A percentile compares a stretch with the other conserved stretches of the same genome.
Evolutionary conservation across 2,888 invertebrate species (phyloP).

Genomic region (Drosophila robusta): DNA sequence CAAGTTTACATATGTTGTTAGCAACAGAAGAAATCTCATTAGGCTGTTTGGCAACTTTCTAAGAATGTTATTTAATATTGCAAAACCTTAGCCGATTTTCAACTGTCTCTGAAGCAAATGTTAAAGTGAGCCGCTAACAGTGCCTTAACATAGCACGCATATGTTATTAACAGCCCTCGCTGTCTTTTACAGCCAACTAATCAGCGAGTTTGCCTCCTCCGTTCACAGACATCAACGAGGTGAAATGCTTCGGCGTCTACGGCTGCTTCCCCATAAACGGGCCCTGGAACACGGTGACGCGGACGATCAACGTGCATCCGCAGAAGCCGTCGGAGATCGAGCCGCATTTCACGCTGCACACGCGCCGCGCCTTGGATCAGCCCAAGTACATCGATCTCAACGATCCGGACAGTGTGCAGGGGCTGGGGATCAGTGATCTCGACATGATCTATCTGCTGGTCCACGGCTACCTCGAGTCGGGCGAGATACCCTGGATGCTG

Average conservation of each 20-base stretch:
- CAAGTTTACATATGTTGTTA: too few relatives aligned
- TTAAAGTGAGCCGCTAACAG: slow-evolving; percentile 1
- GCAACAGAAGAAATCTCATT: too few relatives aligned
- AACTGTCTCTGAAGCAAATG: too few relatives aligned
- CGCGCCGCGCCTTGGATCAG: slow-evolving; percentile 85
- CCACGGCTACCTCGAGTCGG: slow-evolving; percentile 95
- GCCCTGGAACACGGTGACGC: slow-evolving; percentile 91
- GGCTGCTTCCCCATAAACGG: slow-evolving; percentile 92
- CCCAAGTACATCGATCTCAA: slow-evolving; percentile 89
- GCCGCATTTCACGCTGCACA: slow-evolving; percentile 87
- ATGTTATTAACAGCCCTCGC: not conserved
- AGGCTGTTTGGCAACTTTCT: too few relatives aligned
- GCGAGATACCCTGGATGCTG: slow-evolving; percentile 89
- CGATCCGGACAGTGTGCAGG: slow-evolving; percentile 87
- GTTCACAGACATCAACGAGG: slow-evolving; percentile 84
- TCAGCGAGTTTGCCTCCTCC: not conserved
- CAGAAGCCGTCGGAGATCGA: slow-evolving; percentile 88
- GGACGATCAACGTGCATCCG: slow-evolving; percentile 93
- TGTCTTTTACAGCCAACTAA: not conserved
- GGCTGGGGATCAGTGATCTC: slow-evolving; percentile 88
- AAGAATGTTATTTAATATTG: too few relatives aligned
- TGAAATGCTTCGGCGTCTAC: slow-evolving; percentile 91
- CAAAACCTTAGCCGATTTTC: too few relatives aligned
- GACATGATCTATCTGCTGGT: slow-evolving; percentile 91
- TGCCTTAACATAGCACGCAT: not conserved